Conservation (phyloP, 2,797 vertebrate genomes). For the Rallus crepitans region DNA sequence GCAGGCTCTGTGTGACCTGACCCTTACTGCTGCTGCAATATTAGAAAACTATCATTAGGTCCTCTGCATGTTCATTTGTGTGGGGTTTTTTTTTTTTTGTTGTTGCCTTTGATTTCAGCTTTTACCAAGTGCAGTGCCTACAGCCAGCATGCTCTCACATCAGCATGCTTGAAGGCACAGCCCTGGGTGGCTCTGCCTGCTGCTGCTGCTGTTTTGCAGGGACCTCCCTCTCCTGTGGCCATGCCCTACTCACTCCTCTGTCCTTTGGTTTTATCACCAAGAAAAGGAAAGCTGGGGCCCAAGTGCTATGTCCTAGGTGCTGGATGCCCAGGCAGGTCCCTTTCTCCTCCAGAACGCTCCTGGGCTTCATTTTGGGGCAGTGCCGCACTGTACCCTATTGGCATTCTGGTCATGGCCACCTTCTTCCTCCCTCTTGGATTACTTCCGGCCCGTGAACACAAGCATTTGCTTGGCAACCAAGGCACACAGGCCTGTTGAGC, state of each 20-base stretch:
- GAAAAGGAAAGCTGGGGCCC: background rate
- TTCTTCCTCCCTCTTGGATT: constrained; percentile 36
- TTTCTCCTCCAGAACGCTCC: background rate
- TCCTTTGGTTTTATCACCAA: background rate
- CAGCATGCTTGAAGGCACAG: background rate
- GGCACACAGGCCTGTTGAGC: background rate
- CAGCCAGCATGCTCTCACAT: background rate
- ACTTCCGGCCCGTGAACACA: constrained; percentile 37
- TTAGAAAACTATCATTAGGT: background rate
- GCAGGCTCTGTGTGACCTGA: background rate
- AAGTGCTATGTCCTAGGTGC: background rate
- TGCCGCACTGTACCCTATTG: background rate
- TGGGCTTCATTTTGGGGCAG: background rate
- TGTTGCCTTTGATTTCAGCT: background rate
- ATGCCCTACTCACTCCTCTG: background rate
- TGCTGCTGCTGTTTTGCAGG: rapidly evolving
- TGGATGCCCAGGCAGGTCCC: background rate
- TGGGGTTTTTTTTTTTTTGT: background rate
- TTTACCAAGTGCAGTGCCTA: background rate
- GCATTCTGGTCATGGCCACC: background rate
- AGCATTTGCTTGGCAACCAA: constrained; percentile 62
- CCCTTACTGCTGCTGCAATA: background rate
- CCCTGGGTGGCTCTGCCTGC: background rate
- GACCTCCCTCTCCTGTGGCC: rapidly evolving
- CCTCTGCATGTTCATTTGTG: background rate